phyloP scores from a whole-genome alignment of 1,140 invertebrate genomes.

The Drosophila subobscura region DNA sequence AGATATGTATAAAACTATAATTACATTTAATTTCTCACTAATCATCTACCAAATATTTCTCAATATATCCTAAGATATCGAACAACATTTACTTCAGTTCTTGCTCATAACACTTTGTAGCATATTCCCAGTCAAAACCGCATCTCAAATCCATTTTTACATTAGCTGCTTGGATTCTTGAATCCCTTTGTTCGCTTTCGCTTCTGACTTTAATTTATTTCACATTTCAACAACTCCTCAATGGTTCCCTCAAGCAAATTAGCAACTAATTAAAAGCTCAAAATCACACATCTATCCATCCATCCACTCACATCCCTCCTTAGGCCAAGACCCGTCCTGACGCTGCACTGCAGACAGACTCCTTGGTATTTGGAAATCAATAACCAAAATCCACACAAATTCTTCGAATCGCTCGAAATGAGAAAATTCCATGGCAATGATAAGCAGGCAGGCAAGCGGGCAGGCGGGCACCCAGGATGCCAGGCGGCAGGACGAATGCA shows the following conservation, averaged over 20 bases:
- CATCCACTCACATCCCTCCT: background rate
- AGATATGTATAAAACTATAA: too few relatives aligned
- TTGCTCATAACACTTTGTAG: too few relatives aligned
- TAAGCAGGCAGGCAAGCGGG: slow-evolving; percentile 45
- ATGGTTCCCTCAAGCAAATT: slow-evolving; percentile 53
- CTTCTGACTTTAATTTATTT: too few relatives aligned
- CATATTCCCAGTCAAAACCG: background rate
- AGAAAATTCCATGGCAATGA: slow-evolving; percentile 75
- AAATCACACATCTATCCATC: slow-evolving; percentile 26
- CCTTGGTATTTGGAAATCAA: slow-evolving; percentile 69
- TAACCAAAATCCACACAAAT: slow-evolving; percentile 78
- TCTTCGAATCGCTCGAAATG: slow-evolving; percentile 75
- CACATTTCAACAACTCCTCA: slow-evolving; percentile 8
- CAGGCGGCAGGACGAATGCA: slow-evolving; percentile 25
- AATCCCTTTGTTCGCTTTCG: slow-evolving; percentile 4
- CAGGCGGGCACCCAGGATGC: slow-evolving; percentile 34
- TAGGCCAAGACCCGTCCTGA: background rate
- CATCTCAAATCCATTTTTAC: background rate
- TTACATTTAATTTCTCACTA: too few relatives aligned
- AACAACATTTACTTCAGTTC: too few relatives aligned
- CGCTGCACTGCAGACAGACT: slow-evolving; percentile 18
- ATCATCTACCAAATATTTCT: too few relatives aligned
- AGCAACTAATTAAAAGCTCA: slow-evolving; percentile 78
- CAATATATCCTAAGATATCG: too few relatives aligned
- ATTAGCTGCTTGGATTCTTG: background rate